Evolutionary conservation across 2,113 vertebrate species (phyloP).

Genomic region (Pluvianellus socialis): DNA sequence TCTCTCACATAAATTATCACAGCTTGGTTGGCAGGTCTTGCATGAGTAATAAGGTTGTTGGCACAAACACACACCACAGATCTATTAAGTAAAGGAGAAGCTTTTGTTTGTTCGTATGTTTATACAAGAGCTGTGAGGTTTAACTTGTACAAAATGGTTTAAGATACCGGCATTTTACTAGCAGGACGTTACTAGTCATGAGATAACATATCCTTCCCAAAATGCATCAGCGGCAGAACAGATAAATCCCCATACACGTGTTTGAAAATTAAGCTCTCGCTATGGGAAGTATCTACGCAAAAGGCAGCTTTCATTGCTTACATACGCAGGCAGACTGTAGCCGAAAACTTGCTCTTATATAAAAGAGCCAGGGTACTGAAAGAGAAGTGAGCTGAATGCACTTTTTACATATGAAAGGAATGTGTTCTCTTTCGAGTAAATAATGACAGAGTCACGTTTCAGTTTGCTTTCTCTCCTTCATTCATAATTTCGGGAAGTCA

Average conservation of each 20-base stretch:
- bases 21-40: conserved; percentile 31
- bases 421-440: background rate
- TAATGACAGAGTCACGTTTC: background rate
- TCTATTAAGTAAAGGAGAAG: conserved; percentile 7
- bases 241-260: background rate
- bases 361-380: background rate
- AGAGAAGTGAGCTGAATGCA: background rate
- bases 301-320: background rate
- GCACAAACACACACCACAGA: background rate
- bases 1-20: conserved; percentile 46
- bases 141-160: background rate
- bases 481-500: background rate
- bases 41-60: conserved; percentile 22
- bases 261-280: background rate
- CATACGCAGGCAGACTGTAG: background rate
- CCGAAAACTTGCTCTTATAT: background rate
- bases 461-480: background rate
- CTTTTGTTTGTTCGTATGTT: background rate
- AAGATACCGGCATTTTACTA: background rate
- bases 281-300: background rate
- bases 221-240: background rate
- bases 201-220: background rate
- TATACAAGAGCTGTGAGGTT: background rate
- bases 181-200: background rate
- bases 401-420: background rate